Evolutionary conservation across 1,140 invertebrate genomes (phyloP), one percentile per base, ranked within the genome.

Genomic region (Parasteatoda tepidariorum): DNA sequence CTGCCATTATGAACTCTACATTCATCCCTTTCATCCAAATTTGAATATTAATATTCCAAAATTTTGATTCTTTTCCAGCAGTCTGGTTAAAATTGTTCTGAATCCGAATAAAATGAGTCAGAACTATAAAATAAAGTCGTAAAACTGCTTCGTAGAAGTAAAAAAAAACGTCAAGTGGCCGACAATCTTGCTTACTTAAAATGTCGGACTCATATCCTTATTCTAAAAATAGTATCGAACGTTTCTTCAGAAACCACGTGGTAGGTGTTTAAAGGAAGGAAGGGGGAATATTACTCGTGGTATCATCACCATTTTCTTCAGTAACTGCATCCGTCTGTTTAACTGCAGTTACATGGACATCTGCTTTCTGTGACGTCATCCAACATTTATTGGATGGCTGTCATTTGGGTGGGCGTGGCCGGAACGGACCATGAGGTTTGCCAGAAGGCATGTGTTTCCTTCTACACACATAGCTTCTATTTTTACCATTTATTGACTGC

Each of bases 381-480:
- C 73, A 38, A 31, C 54, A 82, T 82, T 82, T 82, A 82, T 82
- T 82, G 78, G 78, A 22, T 82, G 78, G 66, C 67, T 82, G 78
- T 82, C 78, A 82, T 82, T 82, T 30, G 26, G 24, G 62, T 70
- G 78, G 78, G 78, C 78, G 78, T 57, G 78, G 78, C 67, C 78
- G 66, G 67, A 82, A 82, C 57, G 28, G 54, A 82, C 78, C 67
- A 70, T 82, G 78, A 82, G 78, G 67, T 82, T 82, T 82, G 55
- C 78, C 66, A 71, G 78, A 71, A 82, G 67, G 34, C 54, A 62
- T 24, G 11, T 71, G 33, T 70, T 28, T 54, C 38, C 68, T 79
- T 48, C 55, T 24, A 68, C 76, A 57, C 38, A 55, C 41, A 68
- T 68, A 41, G 55, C 54, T 41, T 62, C 24, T 48, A 48, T 67